Evolutionary conservation across 2,888 invertebrate species (phyloP), one percentile per base, ranked within the genome.

Genomic region (Agrotis ipsilon): DNA sequence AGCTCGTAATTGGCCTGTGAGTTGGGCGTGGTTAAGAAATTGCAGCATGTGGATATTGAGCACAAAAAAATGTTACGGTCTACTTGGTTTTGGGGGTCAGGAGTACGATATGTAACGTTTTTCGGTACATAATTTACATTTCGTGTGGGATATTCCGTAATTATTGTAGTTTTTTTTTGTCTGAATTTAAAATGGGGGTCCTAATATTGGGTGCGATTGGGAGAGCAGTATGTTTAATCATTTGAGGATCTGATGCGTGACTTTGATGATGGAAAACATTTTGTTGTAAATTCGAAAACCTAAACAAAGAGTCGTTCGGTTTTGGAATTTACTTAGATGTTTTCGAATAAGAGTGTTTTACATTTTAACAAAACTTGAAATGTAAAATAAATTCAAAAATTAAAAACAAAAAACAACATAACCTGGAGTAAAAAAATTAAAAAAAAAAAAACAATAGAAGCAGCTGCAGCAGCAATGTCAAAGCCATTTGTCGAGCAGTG

Each of bases 1-100:
- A 89, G 88, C 88, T 88, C 87, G 70, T 78, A 80, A 85, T 83
- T 85, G 78, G 81, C 83, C 55, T 79, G 68, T 75, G 66, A 64
- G 63, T n/a, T 68, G 71, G 81, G 81, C 80, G 82, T 76, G 82
- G 71, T n/a, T 57, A 59, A 68, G 72, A 73, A 77, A 80, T 75
- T 68, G 76, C 72, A 76, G 74, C 54, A 27, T 68, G 58, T 81
- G 61, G 52, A 67, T 79, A 68, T 59, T 58, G 72, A 52, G 55
- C 66, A 80, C 49, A 82, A 80, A 80, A 79, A 82, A 81, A 78
- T 24, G 45, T 63, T n/a, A 60, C 24, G 75, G 61, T 82, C 71
- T 73, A 68, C 21, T 68, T 65, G 11, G 0, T 54, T 7, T 63
- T 60, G 49, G 60, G 67, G 80, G 80, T 72, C 66, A 67, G 59